Evolutionary conservation across 2,888 invertebrate species (phyloP), one percentile per base, ranked within the genome.

Genomic region (Lasioglossum pauxillum): DNA sequence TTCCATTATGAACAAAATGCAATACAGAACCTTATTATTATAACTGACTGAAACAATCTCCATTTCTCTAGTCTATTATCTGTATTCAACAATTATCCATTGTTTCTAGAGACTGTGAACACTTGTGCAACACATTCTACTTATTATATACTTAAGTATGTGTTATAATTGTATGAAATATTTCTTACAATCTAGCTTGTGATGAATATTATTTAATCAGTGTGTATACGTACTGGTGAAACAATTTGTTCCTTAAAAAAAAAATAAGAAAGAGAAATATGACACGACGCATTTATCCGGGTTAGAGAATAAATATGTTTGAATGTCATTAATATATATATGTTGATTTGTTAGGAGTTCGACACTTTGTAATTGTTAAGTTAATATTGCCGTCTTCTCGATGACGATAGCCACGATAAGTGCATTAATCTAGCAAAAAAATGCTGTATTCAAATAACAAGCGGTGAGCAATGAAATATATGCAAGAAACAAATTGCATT

Each of bases 51-150:
- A 67, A 82, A 67, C 41, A 82, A 75, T 81, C 41, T 78, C 31
- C n/a, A 78, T 75, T 44, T 78, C 78, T 85, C 86, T 85, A 85
- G 85, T 85, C 85, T 78, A 53, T 46, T 75, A 49, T 64, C 27
- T 77, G 53, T 77, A 49, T 35, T 57, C 57, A 85, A 57, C 64
- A 73, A 79, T 85, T 73, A 53, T 60, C 53, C 57, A 72, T 75
- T 80, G 44, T 80, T 86, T 78, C 57, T 81, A 46, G 75, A 80
- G 53, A 85, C 80, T 85, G 69, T 38, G 74, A 80, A 85, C 73
- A 85, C 80, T 85, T 78, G 41, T 74, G 69, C 38, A 84, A 85
- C 74, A 77, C 57, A 75, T 80, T 80, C 49, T 85, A 80, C 69
- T 85, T 80, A 75, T 46, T 85, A 53, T 84, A 41, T 53, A 44